These are phyloP conservation scores for Chouioia cunea DNA, from an alignment of 2,888 invertebrate species.

Conservation along the genomic window DNA sequence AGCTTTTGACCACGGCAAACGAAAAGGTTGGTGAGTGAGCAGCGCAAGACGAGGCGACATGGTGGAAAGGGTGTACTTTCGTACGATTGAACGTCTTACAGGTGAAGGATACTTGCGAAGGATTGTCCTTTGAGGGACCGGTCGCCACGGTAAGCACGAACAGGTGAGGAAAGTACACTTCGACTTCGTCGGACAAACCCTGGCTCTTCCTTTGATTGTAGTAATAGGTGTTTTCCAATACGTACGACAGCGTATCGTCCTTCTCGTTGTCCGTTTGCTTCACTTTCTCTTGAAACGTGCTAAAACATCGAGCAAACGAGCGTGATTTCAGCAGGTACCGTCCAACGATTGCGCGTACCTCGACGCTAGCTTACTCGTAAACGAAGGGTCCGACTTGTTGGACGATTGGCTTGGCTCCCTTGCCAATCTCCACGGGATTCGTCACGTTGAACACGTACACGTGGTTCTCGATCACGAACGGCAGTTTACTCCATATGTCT, in stretches of 20 bases:
- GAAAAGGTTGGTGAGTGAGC: too few species aligned
- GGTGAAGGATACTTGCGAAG: too few species aligned
- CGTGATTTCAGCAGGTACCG: too few species aligned
- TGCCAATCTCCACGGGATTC: slow-evolving; percentile 79
- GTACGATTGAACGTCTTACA: too few species aligned
- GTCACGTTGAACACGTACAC: slow-evolving; percentile 86
- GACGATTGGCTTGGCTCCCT: slow-evolving; percentile 79
- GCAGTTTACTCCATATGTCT: slow-evolving; percentile 82
- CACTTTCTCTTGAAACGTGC: slow-evolving; percentile 73
- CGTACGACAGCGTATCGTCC: slow-evolving; percentile 81
- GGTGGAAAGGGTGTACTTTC: too few species aligned
- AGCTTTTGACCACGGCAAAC: too few species aligned
- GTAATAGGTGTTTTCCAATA: slow-evolving; percentile 76
- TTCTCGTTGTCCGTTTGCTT: slow-evolving; percentile 79
- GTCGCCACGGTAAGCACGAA: slow-evolving; percentile 70
- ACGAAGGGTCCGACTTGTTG: slow-evolving; percentile 86
- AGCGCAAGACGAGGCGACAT: too few species aligned
- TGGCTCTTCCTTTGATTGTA: slow-evolving; percentile 73
- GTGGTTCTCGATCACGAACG: slow-evolving; percentile 82
- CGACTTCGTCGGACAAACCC: slow-evolving; percentile 81
- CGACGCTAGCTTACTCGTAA: slow-evolving; percentile 78
- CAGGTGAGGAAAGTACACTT: slow-evolving; percentile 78
- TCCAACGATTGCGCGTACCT: background rate
- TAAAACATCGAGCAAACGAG: background rate
- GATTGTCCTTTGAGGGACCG: too few species aligned